Base-by-base conservation (phyloP, 1,140 invertebrate genomes). In the Condylostylus longicornis region DNA sequence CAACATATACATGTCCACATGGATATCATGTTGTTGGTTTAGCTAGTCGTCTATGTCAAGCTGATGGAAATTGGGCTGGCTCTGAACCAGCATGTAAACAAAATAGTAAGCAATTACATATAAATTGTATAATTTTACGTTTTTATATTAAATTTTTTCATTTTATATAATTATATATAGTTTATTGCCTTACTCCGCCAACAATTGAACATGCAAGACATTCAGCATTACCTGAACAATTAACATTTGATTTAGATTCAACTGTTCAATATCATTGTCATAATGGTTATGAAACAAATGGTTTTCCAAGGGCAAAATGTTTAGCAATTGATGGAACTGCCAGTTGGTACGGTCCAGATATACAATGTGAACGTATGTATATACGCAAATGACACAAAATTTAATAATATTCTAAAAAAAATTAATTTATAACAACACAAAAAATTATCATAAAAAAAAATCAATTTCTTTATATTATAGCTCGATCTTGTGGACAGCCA, bases 311-410 rank as follows among this genome's bases (percentile, higher is more conserved):
- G 33, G 85, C 90, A 27, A 93, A 93, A 63, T 98, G 94, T 60
- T 65, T 94, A 28, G 76, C 84, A 40, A 86, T 88, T 47, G 82
- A 91, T 49, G 79, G 79, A 1, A 70, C 74, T 45, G 82, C 82
- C 4, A 79, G 80, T 40, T 88, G 84, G 84, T 91, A 86, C 51
- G 91, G 91, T 12, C 93, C 93, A 1, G 87, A 95, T 50, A 83
- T 98, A 37, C 77, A 79, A 23, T 98, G 94, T 51, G 82, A 90
- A 71, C 85, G 91, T 82, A 65, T 82, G 73, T 75, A 21, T 34
- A 19, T 34, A 5, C 13, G 10, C 15, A 31, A n/a, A n/a, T n/a
- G 29, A 6, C 12, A 7, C 12, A 7, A 23, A 23, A 23, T 7
- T 23, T 7, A 7, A 23, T 6, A 12, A 7, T 7, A 23, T 7